A percentile compares a stretch with the other conserved stretches of the same genome.
Evolutionary conservation across 2,888 invertebrate genomes (phyloP).

Genomic region (Dilophus febrilis): DNA sequence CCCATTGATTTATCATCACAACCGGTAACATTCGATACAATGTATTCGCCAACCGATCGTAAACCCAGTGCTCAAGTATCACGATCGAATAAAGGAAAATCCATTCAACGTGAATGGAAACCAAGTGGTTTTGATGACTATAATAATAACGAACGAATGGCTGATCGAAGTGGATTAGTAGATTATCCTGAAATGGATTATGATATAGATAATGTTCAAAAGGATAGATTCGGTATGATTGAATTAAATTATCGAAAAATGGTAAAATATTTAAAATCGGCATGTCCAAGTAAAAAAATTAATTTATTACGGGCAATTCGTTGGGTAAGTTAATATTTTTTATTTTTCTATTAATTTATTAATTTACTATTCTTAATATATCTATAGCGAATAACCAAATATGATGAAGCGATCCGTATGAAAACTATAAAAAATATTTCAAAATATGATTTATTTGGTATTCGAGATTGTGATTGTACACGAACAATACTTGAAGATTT

Average conservation of each 20-base stretch:
- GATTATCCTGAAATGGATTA: too few species aligned
- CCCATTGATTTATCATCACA: too few species aligned
- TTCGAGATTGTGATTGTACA: neutral
- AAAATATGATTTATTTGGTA: conserved; percentile 4
- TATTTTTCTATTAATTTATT: neutral
- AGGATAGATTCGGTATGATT: neutral
- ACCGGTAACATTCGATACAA: too few species aligned
- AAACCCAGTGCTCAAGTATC: too few species aligned
- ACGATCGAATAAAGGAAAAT: too few species aligned
- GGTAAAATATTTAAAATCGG: neutral
- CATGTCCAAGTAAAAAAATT: conserved; percentile 3
- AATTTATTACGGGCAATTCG: conserved; percentile 4
- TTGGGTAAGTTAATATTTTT: neutral
- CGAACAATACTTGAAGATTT: conserved; percentile 2
- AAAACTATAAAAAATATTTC: neutral
- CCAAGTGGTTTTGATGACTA: too few species aligned
- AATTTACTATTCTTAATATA: neutral
- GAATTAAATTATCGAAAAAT: conserved; percentile 4
- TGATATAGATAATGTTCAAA: too few species aligned
- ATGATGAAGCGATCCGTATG: neutral
- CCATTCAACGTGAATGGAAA: too few species aligned
- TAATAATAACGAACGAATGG: too few species aligned
- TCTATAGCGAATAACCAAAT: conserved; percentile 1
- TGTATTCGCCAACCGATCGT: too few species aligned
- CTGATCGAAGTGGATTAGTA: too few species aligned